These are phyloP conservation scores for Pygoscelis antarcticus DNA, from an alignment of 2,113 vertebrate genomes.

Conservation along the genomic window DNA sequence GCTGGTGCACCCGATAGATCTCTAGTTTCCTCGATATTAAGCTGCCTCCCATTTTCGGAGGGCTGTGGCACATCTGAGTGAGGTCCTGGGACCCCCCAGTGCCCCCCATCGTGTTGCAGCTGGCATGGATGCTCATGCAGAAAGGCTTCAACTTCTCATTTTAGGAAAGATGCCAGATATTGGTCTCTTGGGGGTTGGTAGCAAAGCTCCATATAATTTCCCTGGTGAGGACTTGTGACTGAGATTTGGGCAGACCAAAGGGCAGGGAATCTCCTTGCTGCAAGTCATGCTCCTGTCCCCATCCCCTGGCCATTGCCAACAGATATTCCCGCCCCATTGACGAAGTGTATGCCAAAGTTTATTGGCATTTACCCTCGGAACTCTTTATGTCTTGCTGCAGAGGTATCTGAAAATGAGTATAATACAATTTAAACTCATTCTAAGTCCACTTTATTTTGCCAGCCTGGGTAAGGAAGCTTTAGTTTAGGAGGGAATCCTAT, in stretches of 20 bases:
- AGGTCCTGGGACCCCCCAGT: neutral
- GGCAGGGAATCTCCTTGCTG: neutral
- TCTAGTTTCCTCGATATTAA: neutral
- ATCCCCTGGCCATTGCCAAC: neutral
- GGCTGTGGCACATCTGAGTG: neutral
- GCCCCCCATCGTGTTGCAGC: rapidly evolving
- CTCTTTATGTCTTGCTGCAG: neutral
- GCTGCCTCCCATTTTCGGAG: neutral
- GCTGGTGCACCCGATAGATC: neutral
- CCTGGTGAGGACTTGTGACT: neutral
- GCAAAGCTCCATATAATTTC: neutral
- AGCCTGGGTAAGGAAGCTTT: neutral
- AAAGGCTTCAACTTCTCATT: neutral
- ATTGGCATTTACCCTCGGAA: neutral
- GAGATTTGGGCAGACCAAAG: neutral
- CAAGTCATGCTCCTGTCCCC: neutral
- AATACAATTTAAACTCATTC: neutral
- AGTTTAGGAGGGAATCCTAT: neutral
- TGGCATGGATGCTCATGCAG: neutral
- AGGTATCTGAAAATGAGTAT: neutral
- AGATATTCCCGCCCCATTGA: neutral
- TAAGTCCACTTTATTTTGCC: neutral
- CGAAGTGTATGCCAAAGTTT: neutral
- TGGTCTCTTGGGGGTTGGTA: neutral
- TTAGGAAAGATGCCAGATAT: neutral